Conservation (phyloP, 2,888 invertebrate genomes). For the Galerucella nymphaeae region DNA sequence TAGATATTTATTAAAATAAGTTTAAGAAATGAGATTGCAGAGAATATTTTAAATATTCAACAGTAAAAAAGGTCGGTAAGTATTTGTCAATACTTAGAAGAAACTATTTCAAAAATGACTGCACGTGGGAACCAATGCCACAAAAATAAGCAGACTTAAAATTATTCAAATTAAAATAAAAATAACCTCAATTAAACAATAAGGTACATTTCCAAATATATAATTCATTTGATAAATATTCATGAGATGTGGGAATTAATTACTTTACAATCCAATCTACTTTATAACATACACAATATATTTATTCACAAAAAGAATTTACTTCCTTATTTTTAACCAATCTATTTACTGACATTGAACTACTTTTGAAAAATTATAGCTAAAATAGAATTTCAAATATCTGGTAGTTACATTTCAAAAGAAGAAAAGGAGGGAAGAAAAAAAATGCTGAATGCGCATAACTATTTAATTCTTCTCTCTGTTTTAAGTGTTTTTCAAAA, state of each 20-base stretch:
- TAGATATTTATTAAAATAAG: too few species aligned
- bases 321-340: constrained; percentile 25
- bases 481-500: too few species aligned
- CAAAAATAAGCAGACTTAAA: not conserved
- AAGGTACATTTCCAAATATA: not conserved
- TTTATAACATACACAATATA: not conserved
- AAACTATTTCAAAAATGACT: not conserved
- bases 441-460: too few species aligned
- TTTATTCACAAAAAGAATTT: not conserved
- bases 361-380: constrained; percentile 25
- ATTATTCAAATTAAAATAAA: not conserved
- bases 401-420: too few species aligned
- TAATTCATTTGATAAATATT: not conserved
- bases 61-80: too few species aligned
- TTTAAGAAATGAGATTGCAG: too few species aligned
- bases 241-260: not conserved
- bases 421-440: too few species aligned
- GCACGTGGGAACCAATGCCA: not conserved
- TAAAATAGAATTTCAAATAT: too few species aligned
- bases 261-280: not conserved
- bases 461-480: too few species aligned
- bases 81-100: not conserved
- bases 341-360: constrained; percentile 24
- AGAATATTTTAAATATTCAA: too few species aligned
- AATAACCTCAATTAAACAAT: too few species aligned